phyloP scores from a whole-genome alignment of 37 sponge, comb jelly and placozoan species.

The Petrosia ficiformis region DNA sequence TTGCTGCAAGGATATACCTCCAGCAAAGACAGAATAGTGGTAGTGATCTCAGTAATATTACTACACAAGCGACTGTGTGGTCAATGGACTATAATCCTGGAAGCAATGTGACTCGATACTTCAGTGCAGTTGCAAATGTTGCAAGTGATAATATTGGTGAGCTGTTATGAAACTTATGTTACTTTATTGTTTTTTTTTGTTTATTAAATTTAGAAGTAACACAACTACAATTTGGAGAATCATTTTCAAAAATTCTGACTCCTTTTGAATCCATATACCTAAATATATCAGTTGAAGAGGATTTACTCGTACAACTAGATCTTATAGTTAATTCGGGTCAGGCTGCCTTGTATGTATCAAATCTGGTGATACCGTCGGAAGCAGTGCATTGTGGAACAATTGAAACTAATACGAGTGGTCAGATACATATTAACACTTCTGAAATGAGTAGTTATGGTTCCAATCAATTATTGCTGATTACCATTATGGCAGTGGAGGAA shows the following conservation, averaged over 20 bases:
- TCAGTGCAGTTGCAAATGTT: neutral
- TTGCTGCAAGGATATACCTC: slow-evolving; percentile 14
- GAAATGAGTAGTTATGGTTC: neutral
- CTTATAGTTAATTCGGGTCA: neutral
- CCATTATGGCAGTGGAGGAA: neutral
- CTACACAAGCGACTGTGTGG: neutral
- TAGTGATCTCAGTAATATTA: neutral
- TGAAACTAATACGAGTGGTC: neutral
- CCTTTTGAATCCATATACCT: too few species aligned
- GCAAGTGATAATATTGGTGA: neutral
- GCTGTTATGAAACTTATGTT: neutral
- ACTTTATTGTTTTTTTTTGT: neutral
- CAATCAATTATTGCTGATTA: neutral
- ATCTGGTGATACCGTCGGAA: neutral
- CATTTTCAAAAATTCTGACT: too few species aligned
- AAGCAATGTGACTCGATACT: neutral
- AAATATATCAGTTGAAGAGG: too few species aligned
- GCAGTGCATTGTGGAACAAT: neutral
- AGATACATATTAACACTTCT: neutral
- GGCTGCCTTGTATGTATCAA: neutral
- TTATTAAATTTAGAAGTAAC: neutral
- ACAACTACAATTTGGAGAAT: too few species aligned
- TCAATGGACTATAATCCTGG: neutral
- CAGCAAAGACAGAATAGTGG: neutral
- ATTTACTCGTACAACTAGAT: too few species aligned